Base-by-base conservation (phyloP, 2,888 invertebrate species). In the Biston betularia region DNA sequence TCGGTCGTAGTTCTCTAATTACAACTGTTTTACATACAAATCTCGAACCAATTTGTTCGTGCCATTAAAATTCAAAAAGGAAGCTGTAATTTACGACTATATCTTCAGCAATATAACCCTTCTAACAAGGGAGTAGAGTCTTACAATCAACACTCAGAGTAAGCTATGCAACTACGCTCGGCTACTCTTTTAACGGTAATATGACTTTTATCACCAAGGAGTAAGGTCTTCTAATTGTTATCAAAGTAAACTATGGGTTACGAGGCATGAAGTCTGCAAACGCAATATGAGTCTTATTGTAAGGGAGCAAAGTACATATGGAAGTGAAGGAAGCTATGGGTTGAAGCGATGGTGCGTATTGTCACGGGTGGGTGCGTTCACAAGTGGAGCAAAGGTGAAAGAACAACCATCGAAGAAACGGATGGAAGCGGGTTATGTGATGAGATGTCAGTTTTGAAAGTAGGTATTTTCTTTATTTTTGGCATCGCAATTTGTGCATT, bases 301-400 rank as follows among this genome's bases (percentile, higher is more conserved):
- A 2, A 12, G 12, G 40, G 40, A 33, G 11, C 40, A 58, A 50
- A 49, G 45, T 63, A 52, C 65, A 44, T 9, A 38, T 38, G 14
- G 45, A 14, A n/a, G 38, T 53, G 24, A 42, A 15, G 15, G 46
- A 34, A 33, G 48, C 35, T 64, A 57, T 48, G 61, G 55, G 65
- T 62, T 10, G 52, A 82, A 77, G 84, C 82, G 83, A 86, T 87
- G 87, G 85, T 83, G 87, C 87, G 86, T 89, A 79, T 73, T 75
- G 90, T 87, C 84, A 84, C 86, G 92, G 89, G 85, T 88, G 88
- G 91, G 78, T 84, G 89, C 73, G 61, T 80, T 66, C 76, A 77
- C 87, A 92, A 85, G 80, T 92, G 80, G 93, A 88, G 87, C 93
- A 92, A 89, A 93, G 93, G 92, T 93, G 92, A 93, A 92, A 93